Percentiles rank a stretch among this genome's conserved stretches.
phyloP scores from a whole-genome alignment of 2,113 vertebrate genomes.

The Nothobranchius kuhntae region DNA sequence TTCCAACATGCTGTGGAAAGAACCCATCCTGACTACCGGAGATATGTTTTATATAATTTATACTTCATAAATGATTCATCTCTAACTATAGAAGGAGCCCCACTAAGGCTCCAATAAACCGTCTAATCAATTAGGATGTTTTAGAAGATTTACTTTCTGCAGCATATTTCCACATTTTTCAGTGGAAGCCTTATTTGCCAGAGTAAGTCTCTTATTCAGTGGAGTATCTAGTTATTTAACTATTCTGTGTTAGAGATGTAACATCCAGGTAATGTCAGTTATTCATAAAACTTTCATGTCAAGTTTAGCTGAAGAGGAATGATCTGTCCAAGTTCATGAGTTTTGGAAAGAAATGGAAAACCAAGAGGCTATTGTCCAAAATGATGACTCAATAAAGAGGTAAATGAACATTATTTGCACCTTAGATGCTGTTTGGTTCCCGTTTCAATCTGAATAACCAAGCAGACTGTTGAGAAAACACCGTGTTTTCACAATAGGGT shows the following conservation, averaged over 20 bases:
- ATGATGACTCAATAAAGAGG: not conserved
- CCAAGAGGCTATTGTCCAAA: not conserved
- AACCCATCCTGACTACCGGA: conserved; percentile 4
- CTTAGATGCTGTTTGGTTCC: not conserved
- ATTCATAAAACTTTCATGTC: conserved; percentile 1
- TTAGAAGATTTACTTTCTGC: no score
- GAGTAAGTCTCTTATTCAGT: no score
- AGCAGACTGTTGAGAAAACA: not conserved
- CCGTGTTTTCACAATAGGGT: not conserved
- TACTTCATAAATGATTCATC: conserved; percentile 18
- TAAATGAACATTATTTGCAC: not conserved
- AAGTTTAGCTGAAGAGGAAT: not conserved
- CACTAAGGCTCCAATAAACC: no score
- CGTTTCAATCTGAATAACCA: conserved; percentile 11
- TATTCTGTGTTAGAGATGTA: no score
- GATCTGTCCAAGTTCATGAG: not conserved
- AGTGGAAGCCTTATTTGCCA: no score
- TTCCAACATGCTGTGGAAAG: not conserved
- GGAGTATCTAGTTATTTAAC: no score
- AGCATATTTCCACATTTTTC: no score
- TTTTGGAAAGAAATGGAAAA: not conserved
- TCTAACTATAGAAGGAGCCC: no score
- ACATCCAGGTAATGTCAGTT: no score
- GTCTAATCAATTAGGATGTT: no score
- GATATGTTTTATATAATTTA: conserved; percentile 39